Percentiles rank a stretch among this genome's conserved stretches.
phyloP scores from a whole-genome alignment of 2,113 vertebrate species.

The Stomatorhinus ivindoensis region DNA sequence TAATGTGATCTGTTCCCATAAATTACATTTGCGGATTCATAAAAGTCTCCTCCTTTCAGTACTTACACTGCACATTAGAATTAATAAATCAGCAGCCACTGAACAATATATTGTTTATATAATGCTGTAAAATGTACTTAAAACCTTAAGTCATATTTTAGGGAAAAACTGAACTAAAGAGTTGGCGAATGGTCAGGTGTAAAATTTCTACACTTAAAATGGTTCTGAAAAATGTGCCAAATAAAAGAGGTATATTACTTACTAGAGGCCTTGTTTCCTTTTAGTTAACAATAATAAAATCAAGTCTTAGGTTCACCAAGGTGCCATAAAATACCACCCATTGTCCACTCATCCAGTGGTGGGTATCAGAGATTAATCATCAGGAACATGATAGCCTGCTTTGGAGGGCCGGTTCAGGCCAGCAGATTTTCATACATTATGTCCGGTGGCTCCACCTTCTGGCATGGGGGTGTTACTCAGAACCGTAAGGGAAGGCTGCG shows the following conservation, averaged over 20 bases:
- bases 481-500: not conserved
- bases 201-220: not conserved
- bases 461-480: not conserved
- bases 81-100: not conserved
- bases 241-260: not conserved
- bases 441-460: not conserved
- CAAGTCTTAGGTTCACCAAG: not conserved
- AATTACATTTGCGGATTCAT: not conserved
- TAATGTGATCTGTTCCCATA: not conserved
- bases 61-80: not conserved
- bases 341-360: not conserved
- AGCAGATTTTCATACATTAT: not conserved
- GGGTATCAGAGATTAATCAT: not conserved
- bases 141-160: not conserved
- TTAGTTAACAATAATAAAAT: not conserved
- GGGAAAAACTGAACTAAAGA: not conserved
- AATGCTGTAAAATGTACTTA: not conserved
- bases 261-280: not conserved
- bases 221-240: not conserved
- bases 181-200: not conserved
- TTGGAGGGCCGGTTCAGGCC: not conserved
- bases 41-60: not conserved
- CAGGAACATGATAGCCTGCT: not conserved
- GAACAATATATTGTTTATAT: not conserved
- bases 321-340: not conserved